These are phyloP conservation scores for Borostomias antarcticus DNA, from an alignment of 2,797 vertebrate species.

Conservation along the genomic window DNA sequence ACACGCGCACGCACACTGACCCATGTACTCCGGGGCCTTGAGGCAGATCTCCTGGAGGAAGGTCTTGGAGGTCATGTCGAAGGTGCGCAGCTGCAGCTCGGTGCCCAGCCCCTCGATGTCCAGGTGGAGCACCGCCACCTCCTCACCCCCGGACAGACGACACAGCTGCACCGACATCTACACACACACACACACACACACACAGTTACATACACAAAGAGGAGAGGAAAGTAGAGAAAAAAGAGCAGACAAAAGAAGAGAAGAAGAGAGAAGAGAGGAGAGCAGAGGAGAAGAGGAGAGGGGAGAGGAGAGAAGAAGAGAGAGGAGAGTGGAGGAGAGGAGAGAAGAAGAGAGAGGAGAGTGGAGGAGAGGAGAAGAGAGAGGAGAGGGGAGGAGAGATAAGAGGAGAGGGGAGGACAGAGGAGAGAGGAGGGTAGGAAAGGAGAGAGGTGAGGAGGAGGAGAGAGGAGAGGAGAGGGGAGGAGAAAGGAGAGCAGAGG, in stretches of 20 bases:
- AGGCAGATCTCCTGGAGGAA: slow-evolving; percentile 92
- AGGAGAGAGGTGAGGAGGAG: neutral
- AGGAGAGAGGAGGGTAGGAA: neutral
- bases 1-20: slow-evolving; percentile 80
- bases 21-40: slow-evolving; percentile 90
- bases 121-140: slow-evolving; percentile 85
- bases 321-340: neutral
- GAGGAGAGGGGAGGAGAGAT: neutral
- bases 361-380: neutral
- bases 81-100: slow-evolving; percentile 86
- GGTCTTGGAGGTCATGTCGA: slow-evolving; percentile 87
- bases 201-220: neutral
- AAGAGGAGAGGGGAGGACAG: neutral
- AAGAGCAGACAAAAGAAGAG: neutral
- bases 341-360: neutral
- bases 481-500: slow-evolving; percentile 6
- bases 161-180: slow-evolving; percentile 90
- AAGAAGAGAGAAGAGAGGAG: neutral
- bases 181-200: slow-evolving; percentile 12
- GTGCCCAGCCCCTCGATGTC: slow-evolving; percentile 88
- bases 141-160: slow-evolving; percentile 73
- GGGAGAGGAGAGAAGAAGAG: slow-evolving; percentile 10
- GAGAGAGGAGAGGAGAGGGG: neutral
- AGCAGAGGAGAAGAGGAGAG: neutral
- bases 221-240: neutral